A percentile compares a stretch with the other conserved stretches of the same genome.
Conservation (phyloP, 1,140 invertebrate genomes). For the Dreissena rostriformis region DNA sequence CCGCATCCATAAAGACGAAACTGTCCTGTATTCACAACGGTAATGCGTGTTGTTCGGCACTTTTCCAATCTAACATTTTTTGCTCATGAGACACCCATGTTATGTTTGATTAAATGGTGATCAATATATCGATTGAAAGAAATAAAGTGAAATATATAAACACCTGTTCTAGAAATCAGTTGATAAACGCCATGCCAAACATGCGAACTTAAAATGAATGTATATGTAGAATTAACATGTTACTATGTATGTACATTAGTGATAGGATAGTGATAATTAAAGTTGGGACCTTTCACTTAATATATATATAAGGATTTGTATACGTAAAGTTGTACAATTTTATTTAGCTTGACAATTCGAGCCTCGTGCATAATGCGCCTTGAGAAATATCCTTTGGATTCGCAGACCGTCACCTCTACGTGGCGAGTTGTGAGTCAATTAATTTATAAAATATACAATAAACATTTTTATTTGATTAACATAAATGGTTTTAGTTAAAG, state of each 20-base stretch:
- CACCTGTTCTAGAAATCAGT: too few species aligned
- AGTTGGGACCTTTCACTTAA: too few species aligned
- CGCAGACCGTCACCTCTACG: slow-evolving; percentile 81
- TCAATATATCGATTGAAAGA: too few species aligned
- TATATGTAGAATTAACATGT: neutral
- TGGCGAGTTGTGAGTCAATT: slow-evolving; percentile 82
- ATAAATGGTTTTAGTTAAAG: too few species aligned
- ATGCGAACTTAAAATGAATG: neutral
- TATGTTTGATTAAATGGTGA: too few species aligned
- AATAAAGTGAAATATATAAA: too few species aligned
- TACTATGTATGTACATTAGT: neutral
- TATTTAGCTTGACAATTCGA: slow-evolving; percentile 85
- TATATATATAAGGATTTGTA: too few species aligned
- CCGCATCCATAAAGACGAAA: slow-evolving; percentile 75
- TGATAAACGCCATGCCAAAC: neutral
- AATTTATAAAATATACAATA: neutral
- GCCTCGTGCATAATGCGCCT: slow-evolving; percentile 98
- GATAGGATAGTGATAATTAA: too few species aligned
- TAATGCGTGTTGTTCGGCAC: slow-evolving; percentile 36
- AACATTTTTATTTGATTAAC: too few species aligned
- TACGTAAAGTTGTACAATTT: neutral
- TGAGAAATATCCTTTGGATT: slow-evolving; percentile 86
- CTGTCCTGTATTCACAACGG: slow-evolving; percentile 77
- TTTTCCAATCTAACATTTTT: too few species aligned
- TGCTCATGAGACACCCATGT: too few species aligned